These are phyloP conservation scores for Xylocampa areola DNA, from an alignment of 2,888 invertebrate genomes.

Conservation along the genomic window DNA sequence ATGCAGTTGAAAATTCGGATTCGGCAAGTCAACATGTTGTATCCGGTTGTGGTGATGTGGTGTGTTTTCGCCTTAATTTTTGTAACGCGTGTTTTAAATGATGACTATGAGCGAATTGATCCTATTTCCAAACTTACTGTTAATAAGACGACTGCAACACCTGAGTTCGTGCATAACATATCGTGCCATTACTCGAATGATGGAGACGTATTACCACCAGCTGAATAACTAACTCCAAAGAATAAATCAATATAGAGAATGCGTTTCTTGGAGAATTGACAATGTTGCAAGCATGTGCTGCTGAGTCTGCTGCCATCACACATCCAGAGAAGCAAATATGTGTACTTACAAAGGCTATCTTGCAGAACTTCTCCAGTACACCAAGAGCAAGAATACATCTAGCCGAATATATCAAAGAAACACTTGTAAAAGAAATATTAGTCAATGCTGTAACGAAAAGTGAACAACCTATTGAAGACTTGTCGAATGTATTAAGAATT, in stretches of 20 bases:
- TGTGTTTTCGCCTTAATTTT: not conserved
- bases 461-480: slow-evolving; percentile 1
- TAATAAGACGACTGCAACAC: not conserved
- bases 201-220: not conserved
- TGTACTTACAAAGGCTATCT: not conserved
- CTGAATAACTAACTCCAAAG: not conserved
- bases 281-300: slow-evolving; percentile 6
- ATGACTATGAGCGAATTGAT: not conserved
- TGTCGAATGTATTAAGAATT: slow-evolving; percentile 1
- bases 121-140: not conserved
- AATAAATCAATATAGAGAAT: not conserved
- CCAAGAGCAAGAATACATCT: not conserved
- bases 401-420: slow-evolving; percentile 1
- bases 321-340: not conserved
- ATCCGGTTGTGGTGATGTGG: not conserved
- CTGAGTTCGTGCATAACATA: not conserved
- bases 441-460: not conserved
- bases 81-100: not conserved
- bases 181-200: not conserved
- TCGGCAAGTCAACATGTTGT: not conserved
- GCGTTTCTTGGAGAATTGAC: not conserved
- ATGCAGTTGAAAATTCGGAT: not conserved
- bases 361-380: not conserved
- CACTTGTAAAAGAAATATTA: not conserved
- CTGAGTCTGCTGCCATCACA: not conserved